Base-by-base conservation (phyloP, 2,113 vertebrate species). In the Aegypius monachus region DNA sequence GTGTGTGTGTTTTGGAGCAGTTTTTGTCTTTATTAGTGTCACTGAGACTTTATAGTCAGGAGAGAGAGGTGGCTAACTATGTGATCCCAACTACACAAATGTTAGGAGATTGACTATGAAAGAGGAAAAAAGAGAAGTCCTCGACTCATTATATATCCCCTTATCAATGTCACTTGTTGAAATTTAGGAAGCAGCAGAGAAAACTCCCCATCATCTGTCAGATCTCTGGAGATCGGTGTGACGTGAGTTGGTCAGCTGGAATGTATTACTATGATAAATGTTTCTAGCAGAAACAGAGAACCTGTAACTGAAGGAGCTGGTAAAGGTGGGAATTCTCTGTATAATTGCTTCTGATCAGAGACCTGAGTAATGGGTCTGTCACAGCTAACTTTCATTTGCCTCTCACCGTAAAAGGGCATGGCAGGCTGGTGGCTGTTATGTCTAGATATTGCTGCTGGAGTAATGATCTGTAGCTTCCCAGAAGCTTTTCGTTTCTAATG, bases 391-490 rank as follows among this genome's bases (percentile, higher is more conserved):
- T 43, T 10, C 11, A 18, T 56, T 68, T 63, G 52, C 23, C 32
- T 34, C 40, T 63, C 29, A 12, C 9, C 0, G 0, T 31, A 19
- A 29, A 16, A 86, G 25, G n/a, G 31, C 68, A 17, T 1, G 2
- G 36, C 59, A 65, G 29, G 36, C 45, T 81, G 7, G 31, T 63
- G 61, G 5, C 56, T 58, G 14, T 20, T 67, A 10, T 13, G 9
- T 75, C 11, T 50, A 20, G 13, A 9, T 65, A 36, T 19, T 67
- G 36, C 61, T 90, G 42, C 15, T n/a, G 40, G n/a, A 48, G 21
- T 11, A 68, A 22, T 67, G 43, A 68, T 80, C 34, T 80, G 34
- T 55, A 72, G 56, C 68, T 88, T 61, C 29, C 27, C 43, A 75
- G 52, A 61, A 72, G 23, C 17, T 56, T 70, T 90, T 74, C 47